Conservation (phyloP, 1,140 invertebrate genomes). For the Zophobas atratus region DNA sequence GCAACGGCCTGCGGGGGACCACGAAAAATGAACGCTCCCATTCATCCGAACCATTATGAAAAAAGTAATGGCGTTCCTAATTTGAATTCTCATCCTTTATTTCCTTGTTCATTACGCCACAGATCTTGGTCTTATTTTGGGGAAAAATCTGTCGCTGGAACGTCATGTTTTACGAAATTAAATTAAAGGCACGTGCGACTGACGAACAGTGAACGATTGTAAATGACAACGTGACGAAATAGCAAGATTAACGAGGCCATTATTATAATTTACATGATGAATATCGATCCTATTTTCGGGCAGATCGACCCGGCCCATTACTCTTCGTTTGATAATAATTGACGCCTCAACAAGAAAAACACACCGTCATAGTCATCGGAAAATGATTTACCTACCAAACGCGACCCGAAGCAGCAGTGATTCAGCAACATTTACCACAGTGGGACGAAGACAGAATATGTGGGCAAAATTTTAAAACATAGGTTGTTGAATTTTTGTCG, state of each 20-base stretch:
- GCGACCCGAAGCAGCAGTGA: not conserved
- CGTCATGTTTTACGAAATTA: not conserved
- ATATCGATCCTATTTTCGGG: slow-evolving; percentile 26
- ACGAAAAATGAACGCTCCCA: slow-evolving; percentile 4
- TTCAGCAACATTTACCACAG: not conserved
- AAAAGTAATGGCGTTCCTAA: slow-evolving; percentile 6
- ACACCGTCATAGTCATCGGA: not conserved
- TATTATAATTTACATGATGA: slow-evolving; percentile 7
- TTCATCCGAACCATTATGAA: slow-evolving; percentile 6
- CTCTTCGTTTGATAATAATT: slow-evolving; percentile 33
- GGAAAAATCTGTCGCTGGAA: not conserved
- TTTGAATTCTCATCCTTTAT: slow-evolving; percentile 9
- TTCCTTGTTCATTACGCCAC: not conserved
- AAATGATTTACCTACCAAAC: slow-evolving; percentile 5
- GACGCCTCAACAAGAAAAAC: slow-evolving; percentile 23
- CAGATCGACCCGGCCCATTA: slow-evolving; percentile 11
- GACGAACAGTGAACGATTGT: not conserved
- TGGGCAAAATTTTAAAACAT: too few species aligned
- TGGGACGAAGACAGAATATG: not conserved
- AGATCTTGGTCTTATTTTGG: not conserved
- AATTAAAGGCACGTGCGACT: not conserved
- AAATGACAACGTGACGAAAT: slow-evolving; percentile 12
- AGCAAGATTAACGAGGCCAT: slow-evolving; percentile 5
- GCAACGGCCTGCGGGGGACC: slow-evolving; percentile 7
- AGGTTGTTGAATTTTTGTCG: too few species aligned